Conservation (phyloP, 2,113 vertebrate genomes). For the Semnopithecus entellus region DNA sequence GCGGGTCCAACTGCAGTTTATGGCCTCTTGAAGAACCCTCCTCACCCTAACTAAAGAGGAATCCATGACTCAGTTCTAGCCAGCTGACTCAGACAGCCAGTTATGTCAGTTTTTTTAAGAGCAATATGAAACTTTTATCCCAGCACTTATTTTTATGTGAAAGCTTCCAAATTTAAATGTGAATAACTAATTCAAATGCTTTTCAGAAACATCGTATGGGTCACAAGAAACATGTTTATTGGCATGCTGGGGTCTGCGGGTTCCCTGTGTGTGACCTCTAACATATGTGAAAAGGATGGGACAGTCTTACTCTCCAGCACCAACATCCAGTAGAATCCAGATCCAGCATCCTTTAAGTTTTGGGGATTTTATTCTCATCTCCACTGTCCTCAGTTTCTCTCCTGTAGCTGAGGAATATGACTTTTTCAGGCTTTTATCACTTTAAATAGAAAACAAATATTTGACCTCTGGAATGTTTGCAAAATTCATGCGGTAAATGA, state of each 20-base stretch:
- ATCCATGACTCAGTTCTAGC: not conserved
- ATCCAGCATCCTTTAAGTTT: not conserved
- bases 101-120: not conserved
- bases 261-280: not conserved
- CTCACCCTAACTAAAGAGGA: not conserved
- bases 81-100: not conserved
- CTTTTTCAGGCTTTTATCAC: not conserved
- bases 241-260: not conserved
- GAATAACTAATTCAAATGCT: not conserved
- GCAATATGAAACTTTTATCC: not conserved
- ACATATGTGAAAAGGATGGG: not conserved
- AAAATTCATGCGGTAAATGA: not conserved
- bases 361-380: not conserved
- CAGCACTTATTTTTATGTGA: not conserved
- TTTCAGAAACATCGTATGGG: not conserved
- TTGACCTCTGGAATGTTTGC: not conserved
- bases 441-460: conserved; percentile 42
- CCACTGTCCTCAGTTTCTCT: not conserved
- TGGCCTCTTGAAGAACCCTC: not conserved
- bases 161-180: not conserved
- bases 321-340: not conserved
- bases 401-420: not conserved
- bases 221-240: not conserved
- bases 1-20: not conserved
- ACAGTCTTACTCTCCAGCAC: not conserved